Percentiles rank a stretch among this genome's conserved stretches.
Conservation (phyloP, 1,140 invertebrate species). For the Ceratosolen solmsi region DNA sequence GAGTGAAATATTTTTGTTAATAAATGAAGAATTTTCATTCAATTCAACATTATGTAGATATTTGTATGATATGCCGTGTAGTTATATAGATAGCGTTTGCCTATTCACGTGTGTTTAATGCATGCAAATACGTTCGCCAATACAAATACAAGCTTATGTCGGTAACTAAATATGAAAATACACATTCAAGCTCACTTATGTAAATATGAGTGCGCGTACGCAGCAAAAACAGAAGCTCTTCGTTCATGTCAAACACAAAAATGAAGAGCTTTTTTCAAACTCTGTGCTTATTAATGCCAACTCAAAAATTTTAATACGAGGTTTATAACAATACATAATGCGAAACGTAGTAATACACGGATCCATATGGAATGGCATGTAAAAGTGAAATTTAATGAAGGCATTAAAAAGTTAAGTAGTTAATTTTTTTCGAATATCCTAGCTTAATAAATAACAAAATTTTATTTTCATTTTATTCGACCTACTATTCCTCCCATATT, state of each 20-base stretch:
- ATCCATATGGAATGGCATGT: not conserved
- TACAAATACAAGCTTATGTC: constrained; percentile 4
- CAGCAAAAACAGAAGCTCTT: not conserved
- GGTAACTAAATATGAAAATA: constrained; percentile 17
- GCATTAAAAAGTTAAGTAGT: not conserved
- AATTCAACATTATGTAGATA: not conserved
- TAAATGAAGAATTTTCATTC: not conserved
- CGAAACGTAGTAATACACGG: not conserved
- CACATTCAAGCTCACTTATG: not conserved
- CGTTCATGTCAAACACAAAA: not conserved
- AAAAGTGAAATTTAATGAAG: not conserved
- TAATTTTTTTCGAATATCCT: not conserved
- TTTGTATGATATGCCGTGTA: not conserved
- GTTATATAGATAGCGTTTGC: not conserved
- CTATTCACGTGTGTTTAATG: not conserved
- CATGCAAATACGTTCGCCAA: not conserved
- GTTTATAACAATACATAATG: not conserved
- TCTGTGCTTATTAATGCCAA: not conserved
- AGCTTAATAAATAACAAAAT: not conserved
- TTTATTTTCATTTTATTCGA: not conserved
- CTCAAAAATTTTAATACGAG: not conserved
- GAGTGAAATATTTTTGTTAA: not conserved
- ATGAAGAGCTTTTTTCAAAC: not conserved
- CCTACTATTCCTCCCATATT: not conserved
- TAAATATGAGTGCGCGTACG: not conserved